These are phyloP conservation scores for Andrena bicolor DNA, from an alignment of 2,888 invertebrate genomes.

Conservation along the genomic window DNA sequence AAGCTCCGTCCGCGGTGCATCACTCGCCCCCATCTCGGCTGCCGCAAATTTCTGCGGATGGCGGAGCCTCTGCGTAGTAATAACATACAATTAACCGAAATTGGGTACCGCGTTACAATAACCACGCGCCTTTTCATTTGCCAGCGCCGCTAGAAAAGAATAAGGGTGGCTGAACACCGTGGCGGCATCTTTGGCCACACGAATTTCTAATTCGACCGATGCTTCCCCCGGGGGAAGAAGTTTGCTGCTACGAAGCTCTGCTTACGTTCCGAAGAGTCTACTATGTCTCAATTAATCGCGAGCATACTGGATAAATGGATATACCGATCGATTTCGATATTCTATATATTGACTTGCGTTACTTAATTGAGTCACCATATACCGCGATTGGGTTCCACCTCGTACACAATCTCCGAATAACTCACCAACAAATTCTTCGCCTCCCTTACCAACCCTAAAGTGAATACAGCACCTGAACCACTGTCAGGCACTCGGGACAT, in stretches of 20 bases:
- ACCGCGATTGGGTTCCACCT: too few species aligned
- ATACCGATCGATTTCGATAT: too few species aligned
- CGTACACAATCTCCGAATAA: too few species aligned
- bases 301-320: too few species aligned
- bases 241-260: neutral
- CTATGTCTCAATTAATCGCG: neutral
- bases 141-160: slow-evolving; percentile 59
- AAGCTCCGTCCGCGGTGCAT: slow-evolving; percentile 21
- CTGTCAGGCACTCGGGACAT: neutral
- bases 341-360: too few species aligned
- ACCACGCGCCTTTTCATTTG: slow-evolving; percentile 77
- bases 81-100: slow-evolving; percentile 76
- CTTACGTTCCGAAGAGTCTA: neutral
- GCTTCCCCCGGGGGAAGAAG: slow-evolving; percentile 1
- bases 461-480: neutral
- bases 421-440: neutral
- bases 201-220: slow-evolving; percentile 6
- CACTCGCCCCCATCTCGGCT: slow-evolving; percentile 13
- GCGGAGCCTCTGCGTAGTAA: slow-evolving; percentile 60
- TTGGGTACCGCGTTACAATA: slow-evolving; percentile 76
- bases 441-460: neutral
- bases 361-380: too few species aligned
- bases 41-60: slow-evolving; percentile 66
- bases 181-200: slow-evolving; percentile 2
- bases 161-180: neutral